phyloP scores from a whole-genome alignment of 2,797 vertebrate species.

The Valencia hispanica region DNA sequence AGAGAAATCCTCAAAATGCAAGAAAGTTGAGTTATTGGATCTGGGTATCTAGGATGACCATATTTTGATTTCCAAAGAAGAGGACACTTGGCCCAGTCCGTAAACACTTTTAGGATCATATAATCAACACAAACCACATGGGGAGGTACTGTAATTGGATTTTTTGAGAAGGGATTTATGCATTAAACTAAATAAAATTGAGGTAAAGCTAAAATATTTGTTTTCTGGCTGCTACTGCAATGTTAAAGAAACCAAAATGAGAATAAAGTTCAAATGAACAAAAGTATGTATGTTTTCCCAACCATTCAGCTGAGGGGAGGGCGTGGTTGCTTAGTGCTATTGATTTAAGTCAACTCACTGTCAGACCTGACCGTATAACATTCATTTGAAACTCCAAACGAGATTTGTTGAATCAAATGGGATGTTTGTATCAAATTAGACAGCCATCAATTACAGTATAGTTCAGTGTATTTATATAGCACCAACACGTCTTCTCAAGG shows the following conservation, averaged over 20 bases:
- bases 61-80: no score
- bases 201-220: constrained; percentile 1
- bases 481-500: no score
- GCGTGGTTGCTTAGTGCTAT: background rate
- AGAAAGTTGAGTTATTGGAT: no score
- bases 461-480: no score
- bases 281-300: background rate
- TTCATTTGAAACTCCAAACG: constrained; percentile 7
- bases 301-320: background rate
- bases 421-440: background rate
- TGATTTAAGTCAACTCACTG: background rate
- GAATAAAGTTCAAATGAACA: background rate
- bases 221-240: background rate
- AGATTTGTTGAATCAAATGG: background rate
- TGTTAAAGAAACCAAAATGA: background rate
- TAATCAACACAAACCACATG: constrained; percentile 27
- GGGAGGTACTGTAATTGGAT: background rate
- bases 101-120: no score
- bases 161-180: constrained; percentile 16
- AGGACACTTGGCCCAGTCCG: no score
- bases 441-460: no score
- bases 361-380: constrained; percentile 15
- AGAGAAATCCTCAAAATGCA: constrained; percentile 26
- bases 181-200: constrained; percentile 9
- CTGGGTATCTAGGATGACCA: no score